Base-by-base conservation (phyloP, 2,113 vertebrate species). In the Anser cygnoides region DNA sequence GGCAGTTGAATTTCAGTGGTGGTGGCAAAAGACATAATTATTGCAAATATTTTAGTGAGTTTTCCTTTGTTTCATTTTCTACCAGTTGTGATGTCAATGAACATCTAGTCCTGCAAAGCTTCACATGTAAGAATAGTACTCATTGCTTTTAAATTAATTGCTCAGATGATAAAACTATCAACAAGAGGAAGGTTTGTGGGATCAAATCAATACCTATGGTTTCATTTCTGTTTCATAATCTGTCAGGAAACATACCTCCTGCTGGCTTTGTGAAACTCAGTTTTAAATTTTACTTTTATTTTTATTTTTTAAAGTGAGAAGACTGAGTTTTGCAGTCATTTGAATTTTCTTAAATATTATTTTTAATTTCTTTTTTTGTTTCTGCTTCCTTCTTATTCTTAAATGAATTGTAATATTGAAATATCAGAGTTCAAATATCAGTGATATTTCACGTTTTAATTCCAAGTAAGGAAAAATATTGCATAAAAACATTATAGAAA, bases 41-140 rank as follows among this genome's bases (percentile, higher is more conserved):
- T 6, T 68, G 33, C 26, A 80, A 79, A 65, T 3, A 73, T 43
- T 96, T 92, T 21, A 84, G 28, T 87, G 68, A 75, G 18, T 22
- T 84, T 81, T 87, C 41, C 13, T 78, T 87, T 67, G 11, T 87
- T 91, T 83, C 5, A 39, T 91, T 93, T 95, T 95, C 70, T 65
- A 31, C 49, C 49, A 91, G 61, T 61, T 92, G 39, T 75, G 39
- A 76, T 82, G 61, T 61, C 65, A 75, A 79, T 82, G 65, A 75
- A 67, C 17, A 88, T 10, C 54, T 61, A 89, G 46, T 72, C 73
- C 52, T 59, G 35, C 41, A 90, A 75, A 80, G 59, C 65, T 79
- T 86, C 41, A 67, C 15, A 74, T 6, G 9, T 49, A 72, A 41
- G 23, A 89, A 72, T 68, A 61, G 43, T 79, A 35, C 10, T 81